A percentile compares a stretch with the other conserved stretches of the same genome.
Evolutionary conservation across 2,113 vertebrate species (phyloP).

Genomic region (Sciurus niger): DNA sequence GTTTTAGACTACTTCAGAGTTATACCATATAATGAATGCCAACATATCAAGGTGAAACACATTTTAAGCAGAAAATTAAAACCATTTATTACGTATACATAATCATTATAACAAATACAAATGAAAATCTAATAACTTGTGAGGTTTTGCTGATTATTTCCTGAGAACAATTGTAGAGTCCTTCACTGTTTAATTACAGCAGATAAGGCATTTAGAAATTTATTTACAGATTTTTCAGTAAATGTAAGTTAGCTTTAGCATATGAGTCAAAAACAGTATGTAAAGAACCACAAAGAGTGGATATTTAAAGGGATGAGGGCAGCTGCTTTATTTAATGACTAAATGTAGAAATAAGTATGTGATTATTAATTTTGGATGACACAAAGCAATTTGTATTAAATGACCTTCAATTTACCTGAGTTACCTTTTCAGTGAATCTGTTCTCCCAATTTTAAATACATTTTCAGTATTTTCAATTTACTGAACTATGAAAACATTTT

Average conservation of each 20-base stretch:
- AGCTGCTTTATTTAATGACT: neutral
- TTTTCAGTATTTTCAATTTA: conserved; percentile 11
- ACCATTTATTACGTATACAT: neutral
- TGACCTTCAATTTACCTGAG: neutral
- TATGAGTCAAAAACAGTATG: neutral
- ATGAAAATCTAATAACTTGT: neutral
- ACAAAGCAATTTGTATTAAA: neutral
- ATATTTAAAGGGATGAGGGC: neutral
- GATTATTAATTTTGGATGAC: neutral
- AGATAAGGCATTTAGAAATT: neutral
- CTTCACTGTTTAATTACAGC: neutral
- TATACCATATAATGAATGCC: neutral
- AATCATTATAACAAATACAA: neutral
- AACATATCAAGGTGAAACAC: neutral
- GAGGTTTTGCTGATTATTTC: neutral
- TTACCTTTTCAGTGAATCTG: neutral
- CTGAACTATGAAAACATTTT: neutral
- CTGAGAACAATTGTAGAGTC: neutral
- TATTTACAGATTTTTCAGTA: neutral
- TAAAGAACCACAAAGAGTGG: neutral
- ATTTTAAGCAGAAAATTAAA: neutral
- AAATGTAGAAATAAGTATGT: neutral
- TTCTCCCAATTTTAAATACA: neutral
- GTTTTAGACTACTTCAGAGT: neutral
- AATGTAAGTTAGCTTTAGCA: neutral